Evolutionary conservation across 1,140 invertebrate genomes (phyloP).

Genomic region (Nasonia giraulti): DNA sequence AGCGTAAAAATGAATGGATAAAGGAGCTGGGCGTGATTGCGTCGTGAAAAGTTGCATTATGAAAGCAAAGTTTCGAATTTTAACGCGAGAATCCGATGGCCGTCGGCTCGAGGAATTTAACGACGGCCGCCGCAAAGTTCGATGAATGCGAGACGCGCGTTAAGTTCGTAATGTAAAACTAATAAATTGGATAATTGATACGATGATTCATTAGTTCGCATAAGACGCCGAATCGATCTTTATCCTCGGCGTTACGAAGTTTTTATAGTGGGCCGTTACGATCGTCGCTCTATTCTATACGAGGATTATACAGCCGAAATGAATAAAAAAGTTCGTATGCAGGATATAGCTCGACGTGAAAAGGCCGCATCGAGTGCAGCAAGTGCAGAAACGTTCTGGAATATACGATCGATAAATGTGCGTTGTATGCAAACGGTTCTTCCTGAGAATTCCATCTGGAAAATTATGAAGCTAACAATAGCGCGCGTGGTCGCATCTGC

Average conservation of each 20-base stretch:
- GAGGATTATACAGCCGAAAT: no score
- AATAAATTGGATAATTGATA: conserved; percentile 38
- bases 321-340: no score
- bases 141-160: conserved; percentile 21
- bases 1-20: conserved; percentile 26
- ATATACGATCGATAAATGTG: background rate
- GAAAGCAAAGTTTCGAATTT: conserved; percentile 44
- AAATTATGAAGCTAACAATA: background rate
- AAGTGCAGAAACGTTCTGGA: background rate
- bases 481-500: background rate
- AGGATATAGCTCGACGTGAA: no score
- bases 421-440: background rate
- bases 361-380: no score
- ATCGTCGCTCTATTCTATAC: no score
- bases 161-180: conserved; percentile 41
- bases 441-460: background rate
- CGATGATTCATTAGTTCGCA: conserved; percentile 19
- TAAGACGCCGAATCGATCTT: background rate
- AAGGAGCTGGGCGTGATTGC: background rate
- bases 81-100: conserved; percentile 11
- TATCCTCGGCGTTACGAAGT: background rate
- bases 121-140: background rate
- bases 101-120: conserved; percentile 10
- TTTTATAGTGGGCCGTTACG: background rate
- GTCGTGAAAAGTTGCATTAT: conserved; percentile 43